phyloP scores from a whole-genome alignment of 2,797 vertebrate species.

The Gorsachius magnificus region DNA sequence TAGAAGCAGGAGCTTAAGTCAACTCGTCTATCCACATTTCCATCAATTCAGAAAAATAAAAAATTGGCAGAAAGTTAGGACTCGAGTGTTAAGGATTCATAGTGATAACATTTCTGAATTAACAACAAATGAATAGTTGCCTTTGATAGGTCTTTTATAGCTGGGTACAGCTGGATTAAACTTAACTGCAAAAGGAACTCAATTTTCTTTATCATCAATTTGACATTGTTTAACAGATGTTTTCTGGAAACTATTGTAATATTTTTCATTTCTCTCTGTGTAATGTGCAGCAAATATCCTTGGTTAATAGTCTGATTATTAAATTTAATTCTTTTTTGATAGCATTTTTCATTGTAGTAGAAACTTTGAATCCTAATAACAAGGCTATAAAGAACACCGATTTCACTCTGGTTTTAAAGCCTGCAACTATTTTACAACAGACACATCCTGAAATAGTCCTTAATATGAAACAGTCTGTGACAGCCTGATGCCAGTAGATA shows the following conservation, averaged over 20 bases:
- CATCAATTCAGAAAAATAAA: conserved; percentile 23
- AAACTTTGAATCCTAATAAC: conserved; percentile 64
- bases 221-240: conserved; percentile 79
- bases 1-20: not conserved
- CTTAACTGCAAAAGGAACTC: conserved; percentile 71
- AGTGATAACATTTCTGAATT: conserved; percentile 59
- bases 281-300: conserved; percentile 68
- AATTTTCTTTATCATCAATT: conserved; percentile 79
- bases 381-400: conserved; percentile 55
- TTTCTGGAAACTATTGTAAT: conserved; percentile 66
- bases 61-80: not conserved
- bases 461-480: not conserved
- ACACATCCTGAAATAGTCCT: not conserved
- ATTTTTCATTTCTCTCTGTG: conserved; percentile 74
- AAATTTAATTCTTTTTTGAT: conserved; percentile 74
- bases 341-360: conserved; percentile 64
- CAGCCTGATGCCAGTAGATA: not conserved
- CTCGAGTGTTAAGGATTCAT: conserved; percentile 39
- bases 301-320: conserved; percentile 78
- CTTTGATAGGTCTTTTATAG: conserved; percentile 76
- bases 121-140: conserved; percentile 66
- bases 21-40: not conserved
- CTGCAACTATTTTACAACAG: conserved; percentile 14
- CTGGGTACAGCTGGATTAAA: conserved; percentile 71
- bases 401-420: conserved; percentile 41